Conservation (phyloP, 2,113 vertebrate species). For the Phoenicopterus ruber region DNA sequence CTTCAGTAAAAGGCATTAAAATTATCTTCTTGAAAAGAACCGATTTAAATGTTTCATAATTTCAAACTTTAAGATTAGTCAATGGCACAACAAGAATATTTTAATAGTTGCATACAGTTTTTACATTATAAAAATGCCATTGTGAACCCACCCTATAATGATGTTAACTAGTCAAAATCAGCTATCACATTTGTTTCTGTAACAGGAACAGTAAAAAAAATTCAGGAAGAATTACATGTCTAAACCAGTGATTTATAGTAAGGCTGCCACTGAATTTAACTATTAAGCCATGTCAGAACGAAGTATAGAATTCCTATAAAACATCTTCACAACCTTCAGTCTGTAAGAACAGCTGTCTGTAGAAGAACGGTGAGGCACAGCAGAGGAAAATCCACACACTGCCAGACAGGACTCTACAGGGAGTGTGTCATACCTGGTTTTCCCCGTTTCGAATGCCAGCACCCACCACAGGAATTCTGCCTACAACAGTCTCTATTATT, state of each 20-base stretch:
- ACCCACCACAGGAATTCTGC: slow-evolving; percentile 11
- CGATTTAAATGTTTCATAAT: not conserved
- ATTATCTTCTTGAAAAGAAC: not conserved
- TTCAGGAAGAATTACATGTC: not conserved
- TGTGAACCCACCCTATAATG: not conserved
- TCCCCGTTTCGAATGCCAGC: not conserved
- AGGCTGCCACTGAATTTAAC: not conserved
- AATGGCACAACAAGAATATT: not conserved
- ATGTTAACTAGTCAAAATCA: not conserved
- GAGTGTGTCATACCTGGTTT: not conserved
- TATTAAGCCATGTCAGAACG: not conserved
- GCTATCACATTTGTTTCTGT: not conserved
- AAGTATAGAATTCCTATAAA: not conserved
- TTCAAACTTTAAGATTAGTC: not conserved
- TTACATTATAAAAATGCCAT: not conserved
- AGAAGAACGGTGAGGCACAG: not conserved
- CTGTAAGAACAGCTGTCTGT: not conserved
- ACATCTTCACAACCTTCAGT: not conserved
- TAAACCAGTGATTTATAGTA: not conserved
- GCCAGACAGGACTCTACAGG: not conserved
- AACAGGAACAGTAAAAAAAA: not conserved
- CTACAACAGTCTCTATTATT: not conserved
- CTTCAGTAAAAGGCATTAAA: not conserved
- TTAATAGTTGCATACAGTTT: not conserved
- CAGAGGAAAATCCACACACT: not conserved